These are phyloP conservation scores for Listronotus bonariensis DNA, from an alignment of 1,140 invertebrate species.

Conservation along the genomic window DNA sequence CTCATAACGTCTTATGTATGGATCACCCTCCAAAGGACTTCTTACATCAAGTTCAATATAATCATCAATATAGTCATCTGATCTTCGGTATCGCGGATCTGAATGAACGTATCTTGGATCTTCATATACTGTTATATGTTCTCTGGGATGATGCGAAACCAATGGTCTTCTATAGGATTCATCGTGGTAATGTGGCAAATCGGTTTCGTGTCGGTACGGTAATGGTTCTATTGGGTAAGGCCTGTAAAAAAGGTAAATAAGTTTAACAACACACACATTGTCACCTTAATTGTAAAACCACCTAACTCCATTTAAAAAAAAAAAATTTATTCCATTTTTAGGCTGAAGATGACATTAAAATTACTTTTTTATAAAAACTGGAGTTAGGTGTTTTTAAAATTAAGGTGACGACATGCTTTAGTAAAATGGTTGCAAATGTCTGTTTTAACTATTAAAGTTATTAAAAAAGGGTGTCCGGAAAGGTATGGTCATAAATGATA, in stretches of 20 bases:
- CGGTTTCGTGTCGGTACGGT: conserved; percentile 24
- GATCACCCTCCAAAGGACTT: conserved; percentile 36
- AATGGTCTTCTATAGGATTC: background rate
- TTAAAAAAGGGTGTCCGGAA: no score
- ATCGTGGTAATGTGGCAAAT: conserved; percentile 6
- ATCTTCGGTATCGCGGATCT: conserved; percentile 51
- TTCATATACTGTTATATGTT: conserved; percentile 49
- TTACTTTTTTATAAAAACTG: no score
- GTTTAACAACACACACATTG: no score
- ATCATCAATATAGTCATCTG: conserved; percentile 42
- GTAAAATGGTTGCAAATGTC: no score
- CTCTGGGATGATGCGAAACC: conserved; percentile 11
- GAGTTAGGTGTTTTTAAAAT: no score
- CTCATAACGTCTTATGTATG: conserved; percentile 32
- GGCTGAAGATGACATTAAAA: no score
- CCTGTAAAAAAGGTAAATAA: conserved; percentile 4
- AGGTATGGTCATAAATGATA: no score
- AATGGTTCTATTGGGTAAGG: background rate
- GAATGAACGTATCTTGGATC: conserved; percentile 60
- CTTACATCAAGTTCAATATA: conserved; percentile 41
- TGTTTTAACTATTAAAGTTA: no score
- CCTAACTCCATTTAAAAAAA: no score
- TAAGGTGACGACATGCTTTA: no score
- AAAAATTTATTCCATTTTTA: no score
- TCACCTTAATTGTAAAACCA: no score